Conservation (phyloP, 2,113 vertebrate species). For the Barnardius zonarius region DNA sequence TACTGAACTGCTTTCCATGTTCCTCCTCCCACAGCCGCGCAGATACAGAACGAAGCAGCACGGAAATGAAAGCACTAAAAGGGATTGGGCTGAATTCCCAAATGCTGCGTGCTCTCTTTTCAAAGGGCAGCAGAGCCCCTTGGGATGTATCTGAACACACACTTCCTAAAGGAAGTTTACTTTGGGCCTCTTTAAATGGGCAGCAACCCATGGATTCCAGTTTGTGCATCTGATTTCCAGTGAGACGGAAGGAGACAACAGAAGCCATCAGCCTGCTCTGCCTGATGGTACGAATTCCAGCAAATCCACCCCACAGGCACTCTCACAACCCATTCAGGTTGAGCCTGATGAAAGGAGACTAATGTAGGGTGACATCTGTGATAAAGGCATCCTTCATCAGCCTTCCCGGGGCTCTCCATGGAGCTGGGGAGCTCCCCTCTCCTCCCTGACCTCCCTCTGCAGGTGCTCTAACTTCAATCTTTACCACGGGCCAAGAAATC, state of each 20-base stretch:
- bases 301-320: background rate
- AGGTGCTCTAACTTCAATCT: background rate
- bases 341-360: background rate
- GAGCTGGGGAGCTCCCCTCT: background rate
- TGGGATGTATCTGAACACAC: background rate
- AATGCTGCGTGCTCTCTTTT: background rate
- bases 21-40: background rate
- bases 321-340: background rate
- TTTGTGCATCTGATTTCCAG: background rate
- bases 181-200: slow-evolving; percentile 15
- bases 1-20: background rate
- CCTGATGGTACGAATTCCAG: background rate
- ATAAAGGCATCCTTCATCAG: background rate
- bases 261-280: background rate
- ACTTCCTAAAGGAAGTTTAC: slow-evolving; percentile 50
- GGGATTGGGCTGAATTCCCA: background rate
- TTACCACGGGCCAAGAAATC: background rate
- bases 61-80: background rate
- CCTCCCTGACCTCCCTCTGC: background rate
- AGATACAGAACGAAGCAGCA: background rate
- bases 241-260: background rate
- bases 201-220: background rate
- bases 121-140: background rate
- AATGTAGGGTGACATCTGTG: background rate
- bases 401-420: background rate